Evolutionary conservation across 1,140 invertebrate species (phyloP), one percentile per base, ranked within the genome.

Genomic region (Diachasma alloeum): DNA sequence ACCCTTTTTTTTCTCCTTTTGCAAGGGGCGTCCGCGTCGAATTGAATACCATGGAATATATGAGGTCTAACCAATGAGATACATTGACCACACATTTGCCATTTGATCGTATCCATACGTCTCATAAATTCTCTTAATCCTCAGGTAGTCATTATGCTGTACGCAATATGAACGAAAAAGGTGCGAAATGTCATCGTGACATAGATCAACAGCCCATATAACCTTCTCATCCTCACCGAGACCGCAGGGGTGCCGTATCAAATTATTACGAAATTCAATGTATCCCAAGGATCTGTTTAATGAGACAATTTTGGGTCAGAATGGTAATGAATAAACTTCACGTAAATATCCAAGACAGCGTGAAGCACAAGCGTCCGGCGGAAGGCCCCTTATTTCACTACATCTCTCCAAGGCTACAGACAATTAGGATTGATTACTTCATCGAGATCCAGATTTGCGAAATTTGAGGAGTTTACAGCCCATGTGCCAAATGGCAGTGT

Each of bases 361-460:
- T 63, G 59, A 63, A 63, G 68, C 68, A 48, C 67, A 44, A 56
- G 39, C 71, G 59, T 73, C 76, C 76, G 76, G 63, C 72, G 69
- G 71, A 77, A 77, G 46, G 31, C 19, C 19, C n/a, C 66, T 67
- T n/a, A 70, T 77, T 77, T 77, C 59, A 48, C 39, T 39, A 17
- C 48, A 31, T 15, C 13, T 44, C 56, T 8, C 37, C 69, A 77
- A 77, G 76, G 71, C 53, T 74, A 66, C 17, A 67, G 66, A 68
- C 73, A 72, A 75, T 78, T 75, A 78, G 73, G 36, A 75, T 39
- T 73, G 17, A 75, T 78, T 75, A 69, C 68, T 66, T 53, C 72
- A 78, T 70, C 19, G 24, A 72, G 73, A 59, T 72, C 77, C 77
- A 72, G 73, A 78, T 78, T 68, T 75, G 66, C 68, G 73, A 74